Base-by-base conservation (phyloP, 2,888 invertebrate genomes). In the Lordiphosa fenestrarum region DNA sequence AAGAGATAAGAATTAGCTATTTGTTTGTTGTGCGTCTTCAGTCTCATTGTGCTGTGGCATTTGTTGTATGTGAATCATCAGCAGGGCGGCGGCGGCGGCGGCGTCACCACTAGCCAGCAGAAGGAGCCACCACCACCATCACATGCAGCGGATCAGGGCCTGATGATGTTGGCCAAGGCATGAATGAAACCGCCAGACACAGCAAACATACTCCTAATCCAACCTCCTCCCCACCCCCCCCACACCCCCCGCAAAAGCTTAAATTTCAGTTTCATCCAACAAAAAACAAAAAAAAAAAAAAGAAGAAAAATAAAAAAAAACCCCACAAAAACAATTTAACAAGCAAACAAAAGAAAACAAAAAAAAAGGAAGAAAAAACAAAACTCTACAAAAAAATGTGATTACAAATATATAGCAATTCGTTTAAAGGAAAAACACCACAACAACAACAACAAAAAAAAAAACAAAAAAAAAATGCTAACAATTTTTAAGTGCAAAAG, bases 1-100 rank as follows among this genome's bases (percentile, higher is more conserved):
- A 89, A 88, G 58, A 90, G 90, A 90, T 90, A 90, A 89, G 89
- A 89, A 86, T 90, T 90, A 90, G 88, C 88, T 71, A 88, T 90
- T 80, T 89, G 88, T 87, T 88, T 89, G 86, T 86, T 89, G 87
- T 89, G 88, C 87, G 87, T 88, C 74, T 89, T 87, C 84, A 88
- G 87, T 86, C 75, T 89, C 65, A 77, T 88, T 57, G 85, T 76
- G 39, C 78, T 86, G 64, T 89, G 88, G 83, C 89, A 88, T 74
- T 71, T 88, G 56, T 89, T 88, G 56, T 89, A 87, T 62, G 86
- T 84, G 56, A 73, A 76, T 49, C 78, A 82, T 44, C 48, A 53
- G 40, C 48, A 53, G 44, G 49, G 37, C 3, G 30, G 40, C 21
- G n/a, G n/a, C n/a, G n/a, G n/a, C n/a, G n/a, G n/a, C n/a, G n/a